Evolutionary conservation across 2,888 invertebrate species (phyloP), one percentile per base, ranked within the genome.

Genomic region (Pseudeuparius sepicola): DNA sequence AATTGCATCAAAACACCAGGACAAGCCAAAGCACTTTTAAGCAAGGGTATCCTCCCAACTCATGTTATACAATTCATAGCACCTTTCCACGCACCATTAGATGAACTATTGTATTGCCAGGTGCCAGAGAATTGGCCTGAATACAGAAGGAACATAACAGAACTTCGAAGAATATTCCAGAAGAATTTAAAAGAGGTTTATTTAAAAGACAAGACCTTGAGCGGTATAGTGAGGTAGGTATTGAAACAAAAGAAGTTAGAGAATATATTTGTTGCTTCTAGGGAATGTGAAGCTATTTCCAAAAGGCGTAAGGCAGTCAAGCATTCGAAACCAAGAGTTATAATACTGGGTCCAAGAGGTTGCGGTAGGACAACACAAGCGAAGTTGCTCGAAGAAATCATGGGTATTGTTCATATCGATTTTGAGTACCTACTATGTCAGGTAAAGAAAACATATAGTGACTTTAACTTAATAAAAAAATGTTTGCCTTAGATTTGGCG

Each of bases 261-360:
- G n/a, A n/a, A n/a, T n/a, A n/a, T n/a, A n/a, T n/a, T n/a, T 5
- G 59, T 64, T 23, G 46, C 69, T 4, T 61, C 59, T 2, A 49
- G 51, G 2, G 58, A 59, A 41, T 63, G 64, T 34, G 48, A 57
- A 1, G 53, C 54, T 31, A 41, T 65, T 11, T 47, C 60, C 2
- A 60, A 52, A 34, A 53, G 51, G 17, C 57, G 54, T 33, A 55
- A 56, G 34, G 53, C 60, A 27, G 48, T 53, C 16, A 59, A 59
- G 17, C 67, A 70, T 1, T 74, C 75, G 1, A 65, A 65, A 16
- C 73, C 74, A 45, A 65, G 78, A 23, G 67, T 78, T 34, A 52
- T 70, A 20, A 52, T 79, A 1, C 50, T 78, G 2, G 78, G 78
- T 3, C 68, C 73, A 0, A 56, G 69, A 27, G 77, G 77, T 36